These are phyloP conservation scores for Bos javanicus DNA, from an alignment of 2,113 vertebrate species.

Conservation along the genomic window DNA sequence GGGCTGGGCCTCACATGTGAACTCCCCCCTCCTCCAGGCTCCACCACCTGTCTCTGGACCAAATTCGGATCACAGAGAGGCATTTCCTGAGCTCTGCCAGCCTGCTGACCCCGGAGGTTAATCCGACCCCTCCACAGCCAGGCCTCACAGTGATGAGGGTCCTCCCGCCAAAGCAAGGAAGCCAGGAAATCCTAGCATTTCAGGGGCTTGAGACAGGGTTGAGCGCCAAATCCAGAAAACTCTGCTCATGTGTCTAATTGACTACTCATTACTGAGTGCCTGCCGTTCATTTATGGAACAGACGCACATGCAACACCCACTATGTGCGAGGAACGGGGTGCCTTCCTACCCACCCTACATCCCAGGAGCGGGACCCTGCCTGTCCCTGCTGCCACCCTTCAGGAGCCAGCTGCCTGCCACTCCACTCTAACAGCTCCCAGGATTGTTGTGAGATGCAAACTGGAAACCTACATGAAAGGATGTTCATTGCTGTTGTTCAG, in stretches of 20 bases:
- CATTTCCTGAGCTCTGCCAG: slow-evolving; percentile 71
- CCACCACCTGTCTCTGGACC: slow-evolving; percentile 69
- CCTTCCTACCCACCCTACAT: not conserved
- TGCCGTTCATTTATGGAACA: not conserved
- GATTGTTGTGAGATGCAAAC: not conserved
- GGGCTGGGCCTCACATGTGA: not conserved
- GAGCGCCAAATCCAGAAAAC: not conserved
- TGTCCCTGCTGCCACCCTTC: not conserved
- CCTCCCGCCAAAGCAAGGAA: not conserved
- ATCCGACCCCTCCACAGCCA: slow-evolving; percentile 42
- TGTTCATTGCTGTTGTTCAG: not conserved
- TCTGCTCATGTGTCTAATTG: not conserved
- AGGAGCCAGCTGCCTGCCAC: not conserved
- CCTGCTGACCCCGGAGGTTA: slow-evolving; percentile 65
- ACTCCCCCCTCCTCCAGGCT: slow-evolving; percentile 61
- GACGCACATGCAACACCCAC: not conserved
- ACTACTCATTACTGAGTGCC: not conserved
- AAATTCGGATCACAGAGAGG: slow-evolving; percentile 64
- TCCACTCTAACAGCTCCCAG: not conserved
- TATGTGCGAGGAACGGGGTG: not conserved
- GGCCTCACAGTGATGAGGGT: not conserved
- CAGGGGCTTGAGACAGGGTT: not conserved
- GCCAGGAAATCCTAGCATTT: slow-evolving; percentile 36
- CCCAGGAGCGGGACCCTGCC: not conserved
- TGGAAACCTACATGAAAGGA: not conserved